These are phyloP conservation scores for Chiroxiphia lanceolata DNA, from an alignment of 2,797 vertebrate species.

Conservation along the genomic window DNA sequence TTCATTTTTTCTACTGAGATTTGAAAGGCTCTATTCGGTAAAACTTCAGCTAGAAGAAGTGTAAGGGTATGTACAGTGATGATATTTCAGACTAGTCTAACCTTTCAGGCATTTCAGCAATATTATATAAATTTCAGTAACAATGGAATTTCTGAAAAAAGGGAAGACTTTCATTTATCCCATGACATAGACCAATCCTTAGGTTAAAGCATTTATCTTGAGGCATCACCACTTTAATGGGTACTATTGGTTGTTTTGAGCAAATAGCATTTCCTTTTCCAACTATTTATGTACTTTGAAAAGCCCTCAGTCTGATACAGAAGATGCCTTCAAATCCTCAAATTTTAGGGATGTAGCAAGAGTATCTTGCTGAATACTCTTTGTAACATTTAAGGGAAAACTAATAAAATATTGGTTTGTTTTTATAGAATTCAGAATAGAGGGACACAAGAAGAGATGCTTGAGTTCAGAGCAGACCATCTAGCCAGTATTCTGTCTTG, in stretches of 20 bases:
- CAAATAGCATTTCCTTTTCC: not conserved
- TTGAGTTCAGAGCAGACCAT: not conserved
- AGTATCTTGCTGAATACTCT: not conserved
- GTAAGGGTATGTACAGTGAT: not conserved
- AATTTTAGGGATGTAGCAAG: not conserved
- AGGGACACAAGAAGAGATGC: not conserved
- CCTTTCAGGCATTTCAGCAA: not conserved
- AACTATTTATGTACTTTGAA: not conserved
- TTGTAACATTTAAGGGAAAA: not conserved
- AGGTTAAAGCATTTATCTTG: not conserved
- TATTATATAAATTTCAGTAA: not conserved
- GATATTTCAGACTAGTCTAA: not conserved
- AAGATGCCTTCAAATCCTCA: not conserved
- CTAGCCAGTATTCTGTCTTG: not conserved
- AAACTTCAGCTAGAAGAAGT: not conserved
- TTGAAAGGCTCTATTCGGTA: not conserved
- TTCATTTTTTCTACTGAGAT: not conserved
- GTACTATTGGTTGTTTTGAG: not conserved
- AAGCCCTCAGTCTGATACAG: not conserved
- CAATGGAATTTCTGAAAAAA: not conserved
- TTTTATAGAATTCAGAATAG: not conserved
- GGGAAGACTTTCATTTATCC: not conserved
- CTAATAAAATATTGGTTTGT: not conserved
- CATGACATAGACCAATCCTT: not conserved
- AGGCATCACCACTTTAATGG: not conserved